These are phyloP conservation scores for Bombus waltoni DNA, from an alignment of 1,140 invertebrate genomes.

Conservation along the genomic window DNA sequence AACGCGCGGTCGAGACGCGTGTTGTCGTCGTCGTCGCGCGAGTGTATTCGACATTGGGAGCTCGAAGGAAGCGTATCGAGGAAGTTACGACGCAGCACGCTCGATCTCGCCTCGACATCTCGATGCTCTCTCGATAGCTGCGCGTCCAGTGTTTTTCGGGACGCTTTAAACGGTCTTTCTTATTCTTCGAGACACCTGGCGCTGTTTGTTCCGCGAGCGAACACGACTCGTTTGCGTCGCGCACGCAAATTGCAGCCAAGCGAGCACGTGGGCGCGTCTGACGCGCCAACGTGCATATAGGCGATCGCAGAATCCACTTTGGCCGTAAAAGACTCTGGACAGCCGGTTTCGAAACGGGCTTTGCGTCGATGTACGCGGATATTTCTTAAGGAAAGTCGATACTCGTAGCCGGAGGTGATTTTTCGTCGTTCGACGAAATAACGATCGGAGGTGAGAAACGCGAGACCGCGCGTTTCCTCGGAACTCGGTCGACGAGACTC, in stretches of 20 bases:
- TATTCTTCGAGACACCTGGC: not conserved
- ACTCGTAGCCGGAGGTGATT: not conserved
- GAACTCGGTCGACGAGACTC: conserved; percentile 32
- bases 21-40: not conserved
- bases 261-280: not conserved
- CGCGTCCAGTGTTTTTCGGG: not conserved
- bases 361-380: not conserved
- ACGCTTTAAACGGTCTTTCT: not conserved
- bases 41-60: not conserved
- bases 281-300: not conserved
- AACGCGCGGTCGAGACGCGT: conserved; percentile 3
- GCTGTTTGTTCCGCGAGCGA: not conserved
- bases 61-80: not conserved
- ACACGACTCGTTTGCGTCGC: not conserved
- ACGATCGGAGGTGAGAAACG: not conserved
- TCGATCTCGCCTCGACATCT: not conserved
- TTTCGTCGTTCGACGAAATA: not conserved
- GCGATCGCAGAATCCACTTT: not conserved
- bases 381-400: not conserved
- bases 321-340: not conserved
- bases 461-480: not conserved
- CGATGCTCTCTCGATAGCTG: not conserved
- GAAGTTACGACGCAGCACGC: not conserved
- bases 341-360: not conserved
- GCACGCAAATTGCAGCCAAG: not conserved